These are phyloP conservation scores for Melieria picta DNA, from an alignment of 2,888 invertebrate species.

Conservation along the genomic window DNA sequence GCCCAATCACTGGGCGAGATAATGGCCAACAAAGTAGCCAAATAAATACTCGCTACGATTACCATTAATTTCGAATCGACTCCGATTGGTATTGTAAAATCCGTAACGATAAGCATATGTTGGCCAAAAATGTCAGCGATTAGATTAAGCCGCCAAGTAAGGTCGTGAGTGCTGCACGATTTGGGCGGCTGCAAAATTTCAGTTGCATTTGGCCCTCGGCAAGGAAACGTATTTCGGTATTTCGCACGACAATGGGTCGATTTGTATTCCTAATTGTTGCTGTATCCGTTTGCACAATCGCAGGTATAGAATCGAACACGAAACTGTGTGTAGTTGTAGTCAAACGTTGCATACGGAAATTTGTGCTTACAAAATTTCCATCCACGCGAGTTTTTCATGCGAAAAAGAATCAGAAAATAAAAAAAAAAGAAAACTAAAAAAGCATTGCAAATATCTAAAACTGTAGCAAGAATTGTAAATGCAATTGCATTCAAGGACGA, in stretches of 20 bases:
- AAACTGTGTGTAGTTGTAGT: not conserved
- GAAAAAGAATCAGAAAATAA: slow-evolving; percentile 2
- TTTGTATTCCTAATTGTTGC: not conserved
- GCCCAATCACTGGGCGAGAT: no score
- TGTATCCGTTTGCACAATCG: slow-evolving; percentile 1
- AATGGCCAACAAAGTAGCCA: not conserved
- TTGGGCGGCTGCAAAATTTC: not conserved
- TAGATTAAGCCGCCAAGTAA: not conserved
- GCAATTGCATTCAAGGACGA: slow-evolving; percentile 56
- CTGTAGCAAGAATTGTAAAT: slow-evolving; percentile 40
- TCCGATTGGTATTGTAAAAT: not conserved
- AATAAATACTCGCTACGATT: not conserved
- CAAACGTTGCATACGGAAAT: not conserved
- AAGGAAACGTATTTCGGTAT: not conserved
- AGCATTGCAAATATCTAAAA: not conserved
- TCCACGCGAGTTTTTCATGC: not conserved
- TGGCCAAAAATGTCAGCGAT: not conserved
- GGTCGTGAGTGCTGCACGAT: no score
- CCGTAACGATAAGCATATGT: not conserved
- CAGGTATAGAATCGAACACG: not conserved
- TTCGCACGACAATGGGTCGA: not conserved
- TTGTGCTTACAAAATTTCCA: not conserved
- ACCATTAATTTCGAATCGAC: not conserved
- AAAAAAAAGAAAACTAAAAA: slow-evolving; percentile 8
- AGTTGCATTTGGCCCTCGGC: not conserved